Percentiles rank a stretch among this genome's conserved stretches.
Conservation (phyloP, 2,888 invertebrate species). For the Apodemia mormo region DNA sequence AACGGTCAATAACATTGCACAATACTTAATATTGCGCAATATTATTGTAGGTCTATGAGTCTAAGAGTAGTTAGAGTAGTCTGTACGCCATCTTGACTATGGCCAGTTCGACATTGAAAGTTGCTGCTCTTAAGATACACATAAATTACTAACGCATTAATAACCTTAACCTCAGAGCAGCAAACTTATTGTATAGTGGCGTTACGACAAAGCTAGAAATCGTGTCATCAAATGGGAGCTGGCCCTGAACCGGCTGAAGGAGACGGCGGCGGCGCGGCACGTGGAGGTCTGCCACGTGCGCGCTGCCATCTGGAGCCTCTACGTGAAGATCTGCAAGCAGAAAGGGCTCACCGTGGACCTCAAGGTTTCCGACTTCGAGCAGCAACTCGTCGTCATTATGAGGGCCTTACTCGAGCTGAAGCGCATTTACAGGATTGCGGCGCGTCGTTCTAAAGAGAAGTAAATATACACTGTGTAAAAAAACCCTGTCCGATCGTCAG, state of each 20-base stretch:
- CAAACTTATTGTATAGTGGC: constrained; percentile 58
- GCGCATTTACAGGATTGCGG: constrained; percentile 71
- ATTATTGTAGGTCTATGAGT: too few species aligned
- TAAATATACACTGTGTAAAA: constrained; percentile 40
- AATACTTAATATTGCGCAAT: too few species aligned
- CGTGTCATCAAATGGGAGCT: constrained; percentile 84
- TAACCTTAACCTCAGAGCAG: neutral
- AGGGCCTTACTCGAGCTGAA: constrained; percentile 80
- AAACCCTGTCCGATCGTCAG: too few species aligned
- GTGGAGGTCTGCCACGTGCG: constrained; percentile 82
- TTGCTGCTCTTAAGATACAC: too few species aligned
- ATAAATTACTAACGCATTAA: too few species aligned
- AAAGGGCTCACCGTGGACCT: constrained; percentile 72
- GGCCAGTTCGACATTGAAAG: too few species aligned
- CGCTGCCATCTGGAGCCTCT: constrained; percentile 83
- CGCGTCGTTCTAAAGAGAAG: constrained; percentile 65
- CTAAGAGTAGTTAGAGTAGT: too few species aligned
- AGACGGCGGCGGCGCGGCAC: constrained; percentile 75
- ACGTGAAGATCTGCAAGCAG: constrained; percentile 83
- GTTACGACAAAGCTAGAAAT: constrained; percentile 82
- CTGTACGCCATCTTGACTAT: too few species aligned
- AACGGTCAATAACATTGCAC: too few species aligned
- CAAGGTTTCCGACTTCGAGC: constrained; percentile 77
- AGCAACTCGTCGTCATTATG: constrained; percentile 83
- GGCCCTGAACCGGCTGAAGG: constrained; percentile 81